phyloP scores from a whole-genome alignment of 2,888 invertebrate genomes.

The Eilema depressum region DNA sequence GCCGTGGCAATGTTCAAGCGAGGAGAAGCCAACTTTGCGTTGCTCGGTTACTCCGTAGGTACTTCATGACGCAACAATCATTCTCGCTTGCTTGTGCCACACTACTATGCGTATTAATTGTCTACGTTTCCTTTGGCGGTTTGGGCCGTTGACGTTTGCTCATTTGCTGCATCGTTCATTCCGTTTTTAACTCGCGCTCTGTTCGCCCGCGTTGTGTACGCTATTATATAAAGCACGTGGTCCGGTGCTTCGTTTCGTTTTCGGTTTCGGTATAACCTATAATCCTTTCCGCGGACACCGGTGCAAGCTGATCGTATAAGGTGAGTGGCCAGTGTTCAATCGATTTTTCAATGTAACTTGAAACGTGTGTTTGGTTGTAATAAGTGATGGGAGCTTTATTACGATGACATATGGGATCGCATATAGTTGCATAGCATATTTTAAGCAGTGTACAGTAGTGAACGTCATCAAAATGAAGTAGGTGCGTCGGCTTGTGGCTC shows the following conservation, averaged over 20 bases:
- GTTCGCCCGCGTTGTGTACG: slow-evolving; percentile 62
- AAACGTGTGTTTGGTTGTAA: slow-evolving; percentile 23
- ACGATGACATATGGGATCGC: slow-evolving; percentile 32
- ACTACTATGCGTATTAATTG: slow-evolving; percentile 52
- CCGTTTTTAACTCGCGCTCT: slow-evolving; percentile 72
- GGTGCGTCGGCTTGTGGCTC: neutral
- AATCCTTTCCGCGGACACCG: slow-evolving; percentile 42
- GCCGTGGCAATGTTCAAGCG: slow-evolving; percentile 24
- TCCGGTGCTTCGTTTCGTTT: slow-evolving; percentile 66
- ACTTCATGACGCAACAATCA: slow-evolving; percentile 68
- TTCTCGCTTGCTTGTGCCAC: slow-evolving; percentile 59
- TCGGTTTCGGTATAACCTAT: slow-evolving; percentile 69
- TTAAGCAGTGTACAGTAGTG: neutral
- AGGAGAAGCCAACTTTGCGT: slow-evolving; percentile 24
- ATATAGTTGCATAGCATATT: slow-evolving; percentile 19
- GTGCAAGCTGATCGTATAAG: slow-evolving; percentile 33
- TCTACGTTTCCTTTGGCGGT: slow-evolving; percentile 43
- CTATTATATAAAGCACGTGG: slow-evolving; percentile 79
- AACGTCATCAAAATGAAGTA: slow-evolving; percentile 7
- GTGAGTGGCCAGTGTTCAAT: slow-evolving; percentile 41
- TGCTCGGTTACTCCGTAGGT: slow-evolving; percentile 26
- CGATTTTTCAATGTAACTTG: slow-evolving; percentile 22
- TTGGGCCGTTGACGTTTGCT: slow-evolving; percentile 17
- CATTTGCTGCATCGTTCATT: slow-evolving; percentile 61
- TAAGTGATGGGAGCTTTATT: slow-evolving; percentile 36